Base-by-base conservation (phyloP, 1,140 invertebrate genomes). In the Bombus superbus region DNA sequence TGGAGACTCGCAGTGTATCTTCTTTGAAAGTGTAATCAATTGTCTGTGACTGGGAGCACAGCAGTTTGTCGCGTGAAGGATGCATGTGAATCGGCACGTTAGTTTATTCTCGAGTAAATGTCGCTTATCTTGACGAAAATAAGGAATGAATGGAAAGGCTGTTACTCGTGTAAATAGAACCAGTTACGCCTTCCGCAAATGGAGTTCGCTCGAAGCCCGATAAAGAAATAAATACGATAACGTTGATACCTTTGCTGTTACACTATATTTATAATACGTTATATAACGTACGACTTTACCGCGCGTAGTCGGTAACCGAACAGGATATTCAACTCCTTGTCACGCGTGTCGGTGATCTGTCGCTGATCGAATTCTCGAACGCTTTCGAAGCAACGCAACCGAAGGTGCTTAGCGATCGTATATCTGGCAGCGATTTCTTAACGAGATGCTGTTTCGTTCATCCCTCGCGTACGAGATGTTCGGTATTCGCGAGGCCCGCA, bases 401-500 rank as follows among this genome's bases (percentile, higher is more conserved):
- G 22, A 0, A 35, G 32, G 62, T 66, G 13, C 15, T 18, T 15
- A 3, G 18, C 5, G 62, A 47, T 40, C 53, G 35, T 9, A n/a
- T 77, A 10, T 38, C 73, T 53, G 47, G 38, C n/a, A 79, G 76
- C 76, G 83, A 32, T 72, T 72, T 79, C 76, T 85, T 80, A 79
- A 85, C 83, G 57, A 85, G 18, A 53, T 53, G 83, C 68, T 44
- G 87, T 42, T 71, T 78, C 75, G 81, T 80, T 78, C 71, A 32
- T 88, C 78, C 73, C 62, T 76, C 79, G 40, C 87, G 83, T 85
- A 89, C 25, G 44, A 47, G 15, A 47, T 53, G 64, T 38, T 71
- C 72, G 74, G 72, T 47, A 89, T 89, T 81, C 79, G 88, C 88
- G 75, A 86, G 83, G 80, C 78, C 42, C 69, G 85, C 88, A 86